Conservation (phyloP, 1,140 invertebrate species). For the Macrobrachium nipponense region DNA sequence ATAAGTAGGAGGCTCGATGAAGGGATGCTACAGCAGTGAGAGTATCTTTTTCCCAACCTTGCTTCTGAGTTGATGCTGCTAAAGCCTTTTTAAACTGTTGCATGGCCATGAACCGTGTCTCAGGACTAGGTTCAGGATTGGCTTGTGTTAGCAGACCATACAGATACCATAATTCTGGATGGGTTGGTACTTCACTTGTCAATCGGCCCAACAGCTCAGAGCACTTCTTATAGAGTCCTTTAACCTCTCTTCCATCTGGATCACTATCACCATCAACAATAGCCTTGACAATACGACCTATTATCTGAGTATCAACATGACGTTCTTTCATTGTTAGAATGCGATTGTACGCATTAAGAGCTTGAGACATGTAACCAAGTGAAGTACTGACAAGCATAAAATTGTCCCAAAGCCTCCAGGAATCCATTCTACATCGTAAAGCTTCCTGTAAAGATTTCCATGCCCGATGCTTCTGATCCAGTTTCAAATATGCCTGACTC, state of each 20-base stretch:
- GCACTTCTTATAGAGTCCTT: constrained; percentile 73
- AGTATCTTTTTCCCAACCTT: constrained; percentile 74
- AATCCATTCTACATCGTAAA: constrained; percentile 91
- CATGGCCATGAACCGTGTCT: constrained; percentile 75
- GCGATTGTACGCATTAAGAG: constrained; percentile 85
- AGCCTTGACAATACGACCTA: constrained; percentile 80
- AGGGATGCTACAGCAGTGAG: constrained; percentile 30
- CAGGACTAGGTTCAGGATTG: constrained; percentile 75
- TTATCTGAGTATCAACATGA: constrained; percentile 82
- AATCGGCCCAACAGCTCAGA: constrained; percentile 86
- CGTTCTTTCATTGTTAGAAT: constrained; percentile 83
- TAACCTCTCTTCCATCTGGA: constrained; percentile 71
- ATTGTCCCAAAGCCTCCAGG: constrained; percentile 98
- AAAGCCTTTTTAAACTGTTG: constrained; percentile 72
- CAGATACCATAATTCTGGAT: constrained; percentile 81
- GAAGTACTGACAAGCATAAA: constrained; percentile 85
- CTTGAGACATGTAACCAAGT: constrained; percentile 73
- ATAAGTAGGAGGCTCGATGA: constrained; percentile 29
- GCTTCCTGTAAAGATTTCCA: constrained; percentile 88
- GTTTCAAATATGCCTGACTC: constrained; percentile 89
- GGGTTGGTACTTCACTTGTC: constrained; percentile 75
- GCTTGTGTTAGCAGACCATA: constrained; percentile 72
- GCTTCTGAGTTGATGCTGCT: constrained; percentile 70
- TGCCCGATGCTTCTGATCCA: constrained; percentile 87
- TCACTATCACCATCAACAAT: constrained; percentile 77